Evolutionary conservation across 2,113 vertebrate genomes (phyloP).

Genomic region (Tetrax tetrax): DNA sequence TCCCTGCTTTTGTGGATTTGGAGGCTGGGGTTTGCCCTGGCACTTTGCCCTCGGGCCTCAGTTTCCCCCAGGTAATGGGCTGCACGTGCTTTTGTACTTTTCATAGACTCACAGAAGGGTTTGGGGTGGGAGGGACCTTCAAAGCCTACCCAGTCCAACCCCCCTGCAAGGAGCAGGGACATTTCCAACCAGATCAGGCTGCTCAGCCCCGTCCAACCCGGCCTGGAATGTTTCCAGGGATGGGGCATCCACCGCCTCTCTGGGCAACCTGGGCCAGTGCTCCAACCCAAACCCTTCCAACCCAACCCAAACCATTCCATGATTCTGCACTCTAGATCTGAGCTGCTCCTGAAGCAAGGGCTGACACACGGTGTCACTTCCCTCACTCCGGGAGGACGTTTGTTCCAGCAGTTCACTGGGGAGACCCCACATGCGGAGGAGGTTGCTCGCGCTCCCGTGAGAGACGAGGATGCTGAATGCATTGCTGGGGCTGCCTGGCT

Average conservation of each 20-base stretch:
- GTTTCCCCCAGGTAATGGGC: neutral
- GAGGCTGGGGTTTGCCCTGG: neutral
- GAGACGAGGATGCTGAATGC: neutral
- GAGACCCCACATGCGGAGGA: accelerated
- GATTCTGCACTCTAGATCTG: too few species aligned
- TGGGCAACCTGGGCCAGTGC: too few species aligned
- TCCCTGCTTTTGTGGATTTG: neutral
- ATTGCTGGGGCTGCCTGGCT: neutral
- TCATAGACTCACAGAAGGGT: too few species aligned
- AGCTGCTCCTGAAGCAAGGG: neutral
- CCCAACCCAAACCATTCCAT: too few species aligned
- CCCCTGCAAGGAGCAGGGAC: too few species aligned
- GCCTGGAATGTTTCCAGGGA: too few species aligned
- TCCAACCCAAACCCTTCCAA: too few species aligned
- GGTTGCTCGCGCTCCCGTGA: accelerated
- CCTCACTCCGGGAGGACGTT: neutral
- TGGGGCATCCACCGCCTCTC: too few species aligned
- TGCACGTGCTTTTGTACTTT: accelerated
- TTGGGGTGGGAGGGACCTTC: too few species aligned
- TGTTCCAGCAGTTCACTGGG: neutral
- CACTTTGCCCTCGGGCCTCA: neutral
- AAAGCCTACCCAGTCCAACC: too few species aligned
- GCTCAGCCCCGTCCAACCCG: too few species aligned
- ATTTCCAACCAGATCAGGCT: too few species aligned
- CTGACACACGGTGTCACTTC: neutral